Conservation (phyloP, 2,888 invertebrate species). For the Trachelus stipa region DNA sequence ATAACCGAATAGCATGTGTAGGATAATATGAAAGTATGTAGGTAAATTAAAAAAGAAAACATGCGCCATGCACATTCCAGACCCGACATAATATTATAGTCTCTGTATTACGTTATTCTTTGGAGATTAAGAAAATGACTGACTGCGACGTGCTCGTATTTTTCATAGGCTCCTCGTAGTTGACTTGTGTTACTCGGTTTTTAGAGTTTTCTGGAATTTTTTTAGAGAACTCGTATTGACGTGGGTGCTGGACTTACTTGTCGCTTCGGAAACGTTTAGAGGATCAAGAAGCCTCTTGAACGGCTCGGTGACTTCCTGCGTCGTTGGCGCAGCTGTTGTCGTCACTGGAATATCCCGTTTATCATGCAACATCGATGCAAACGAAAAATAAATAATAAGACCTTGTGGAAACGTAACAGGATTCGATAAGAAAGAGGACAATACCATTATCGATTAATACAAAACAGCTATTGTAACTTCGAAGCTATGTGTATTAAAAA, state of each 20-base stretch:
- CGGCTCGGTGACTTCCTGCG: constrained; percentile 50
- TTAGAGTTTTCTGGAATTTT: background rate
- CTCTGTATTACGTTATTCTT: background rate
- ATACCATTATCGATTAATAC: background rate
- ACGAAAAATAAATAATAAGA: constrained; percentile 44
- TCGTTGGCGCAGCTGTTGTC: constrained; percentile 58
- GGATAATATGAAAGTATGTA: background rate
- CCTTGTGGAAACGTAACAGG: background rate
- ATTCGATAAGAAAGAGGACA: background rate
- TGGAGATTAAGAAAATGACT: background rate
- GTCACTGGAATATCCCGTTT: constrained; percentile 61
- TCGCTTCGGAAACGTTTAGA: constrained; percentile 45
- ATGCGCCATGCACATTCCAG: background rate
- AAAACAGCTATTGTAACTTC: background rate
- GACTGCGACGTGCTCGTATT: background rate
- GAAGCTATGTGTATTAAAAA: background rate
- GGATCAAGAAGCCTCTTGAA: constrained; percentile 58
- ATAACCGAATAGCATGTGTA: too few relatives aligned
- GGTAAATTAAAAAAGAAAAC: background rate
- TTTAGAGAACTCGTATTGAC: background rate
- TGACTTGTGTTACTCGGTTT: background rate
- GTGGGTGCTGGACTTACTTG: constrained; percentile 50
- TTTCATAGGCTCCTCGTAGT: background rate
- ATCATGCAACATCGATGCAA: constrained; percentile 63
- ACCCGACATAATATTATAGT: background rate